phyloP scores from a whole-genome alignment of 53 echinoderm and acorn worm genomes.

The Paracentrotus lividus region DNA sequence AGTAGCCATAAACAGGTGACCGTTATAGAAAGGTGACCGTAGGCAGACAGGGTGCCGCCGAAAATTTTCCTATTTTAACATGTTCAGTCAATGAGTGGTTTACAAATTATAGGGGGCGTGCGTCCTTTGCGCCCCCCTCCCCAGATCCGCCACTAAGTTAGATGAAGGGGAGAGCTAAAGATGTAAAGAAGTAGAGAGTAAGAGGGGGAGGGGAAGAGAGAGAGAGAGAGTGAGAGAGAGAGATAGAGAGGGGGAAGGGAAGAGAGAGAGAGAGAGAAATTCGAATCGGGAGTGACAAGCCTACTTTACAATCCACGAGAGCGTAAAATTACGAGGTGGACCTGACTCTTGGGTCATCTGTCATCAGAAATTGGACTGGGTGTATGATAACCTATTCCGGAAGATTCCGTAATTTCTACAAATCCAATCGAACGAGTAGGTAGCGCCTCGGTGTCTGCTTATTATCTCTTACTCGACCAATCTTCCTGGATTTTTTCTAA shows the following conservation, averaged over 20 bases:
- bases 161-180: neutral
- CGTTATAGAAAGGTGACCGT: too few relatives aligned
- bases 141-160: too few relatives aligned
- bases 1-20: too few relatives aligned
- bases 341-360: conserved; percentile 45
- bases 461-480: conserved; percentile 35
- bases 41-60: too few relatives aligned
- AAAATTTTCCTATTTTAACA: too few relatives aligned
- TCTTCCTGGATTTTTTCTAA: neutral
- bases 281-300: neutral
- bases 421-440: conserved; percentile 52
- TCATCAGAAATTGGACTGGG: conserved; percentile 49
- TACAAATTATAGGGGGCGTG: too few relatives aligned
- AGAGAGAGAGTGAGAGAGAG: neutral
- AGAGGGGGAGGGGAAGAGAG: neutral
- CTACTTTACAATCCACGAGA: too few relatives aligned
- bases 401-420: conserved; percentile 70
- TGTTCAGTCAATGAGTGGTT: too few relatives aligned
- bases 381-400: conserved; percentile 64
- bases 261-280: neutral
- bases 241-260: neutral
- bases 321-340: too few relatives aligned
- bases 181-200: neutral
- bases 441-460: conserved; percentile 58
- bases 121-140: too few relatives aligned